Percentiles rank a stretch among this genome's conserved stretches.
phyloP scores from a whole-genome alignment of 2,888 invertebrate species.

The Elysia crispata region DNA sequence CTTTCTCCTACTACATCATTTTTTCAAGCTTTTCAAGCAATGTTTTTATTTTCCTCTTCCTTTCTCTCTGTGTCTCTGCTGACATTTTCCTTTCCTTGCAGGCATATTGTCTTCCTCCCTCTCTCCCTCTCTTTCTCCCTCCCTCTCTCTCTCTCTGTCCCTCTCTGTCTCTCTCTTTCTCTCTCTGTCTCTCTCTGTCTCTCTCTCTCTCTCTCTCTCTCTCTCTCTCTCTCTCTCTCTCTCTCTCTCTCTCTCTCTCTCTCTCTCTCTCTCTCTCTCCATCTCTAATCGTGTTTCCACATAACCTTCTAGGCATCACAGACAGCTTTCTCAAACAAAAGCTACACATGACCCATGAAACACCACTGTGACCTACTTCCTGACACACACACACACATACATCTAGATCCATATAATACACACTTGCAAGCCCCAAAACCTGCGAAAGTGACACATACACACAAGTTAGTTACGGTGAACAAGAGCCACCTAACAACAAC shows the following conservation, averaged over 20 bases:
- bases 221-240: constrained; percentile 6
- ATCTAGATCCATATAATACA: too few species aligned
- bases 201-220: neutral
- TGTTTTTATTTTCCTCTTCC: neutral
- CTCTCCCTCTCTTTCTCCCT: neutral
- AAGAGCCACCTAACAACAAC: too few species aligned
- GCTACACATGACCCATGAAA: too few species aligned
- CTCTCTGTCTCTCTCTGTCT: neutral
- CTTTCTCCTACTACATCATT: neutral
- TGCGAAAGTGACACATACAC: too few species aligned
- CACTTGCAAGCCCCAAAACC: too few species aligned
- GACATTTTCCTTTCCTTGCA: neutral
- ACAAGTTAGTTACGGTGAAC: too few species aligned
- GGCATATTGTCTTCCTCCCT: neutral
- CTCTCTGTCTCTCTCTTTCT: neutral
- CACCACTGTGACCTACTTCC: too few species aligned
- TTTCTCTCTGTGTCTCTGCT: constrained; percentile 5
- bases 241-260: neutral
- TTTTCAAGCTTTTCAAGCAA: neutral
- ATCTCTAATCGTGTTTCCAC: neutral
- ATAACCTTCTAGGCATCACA: too few species aligned
- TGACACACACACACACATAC: too few species aligned
- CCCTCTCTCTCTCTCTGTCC: neutral
- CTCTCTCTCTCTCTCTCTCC: neutral
- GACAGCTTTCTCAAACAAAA: too few species aligned